Conservation (phyloP, 2,797 vertebrate genomes). For the Chrysocyon brachyurus region DNA sequence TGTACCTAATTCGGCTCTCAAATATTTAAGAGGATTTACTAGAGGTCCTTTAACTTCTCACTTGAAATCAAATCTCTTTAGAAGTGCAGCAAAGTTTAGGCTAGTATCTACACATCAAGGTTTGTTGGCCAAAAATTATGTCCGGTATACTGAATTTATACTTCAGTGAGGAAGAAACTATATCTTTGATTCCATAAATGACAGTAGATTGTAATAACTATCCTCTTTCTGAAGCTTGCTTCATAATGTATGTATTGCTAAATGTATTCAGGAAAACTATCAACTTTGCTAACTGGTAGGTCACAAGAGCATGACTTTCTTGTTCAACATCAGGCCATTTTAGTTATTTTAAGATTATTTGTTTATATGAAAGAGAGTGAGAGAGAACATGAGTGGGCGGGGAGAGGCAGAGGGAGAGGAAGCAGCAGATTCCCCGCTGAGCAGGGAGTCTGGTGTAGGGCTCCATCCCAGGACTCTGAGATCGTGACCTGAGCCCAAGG, state of each 20-base stretch:
- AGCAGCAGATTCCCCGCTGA: too few relatives aligned
- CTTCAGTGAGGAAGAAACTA: neutral
- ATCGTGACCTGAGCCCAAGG: too few relatives aligned
- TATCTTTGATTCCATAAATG: neutral
- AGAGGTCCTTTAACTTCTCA: neutral
- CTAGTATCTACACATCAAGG: neutral
- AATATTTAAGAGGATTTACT: constrained; percentile 53
- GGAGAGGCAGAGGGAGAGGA: too few relatives aligned
- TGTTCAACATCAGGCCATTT: neutral
- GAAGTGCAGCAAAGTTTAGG: constrained; percentile 67
- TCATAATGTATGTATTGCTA: neutral
- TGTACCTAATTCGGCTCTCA: constrained; percentile 20
- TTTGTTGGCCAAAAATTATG: constrained; percentile 9
- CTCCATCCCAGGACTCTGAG: too few relatives aligned
- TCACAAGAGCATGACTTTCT: neutral
- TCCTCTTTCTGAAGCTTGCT: constrained; percentile 36
- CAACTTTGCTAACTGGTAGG: neutral
- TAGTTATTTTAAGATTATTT: neutral
- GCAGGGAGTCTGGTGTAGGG: too few relatives aligned
- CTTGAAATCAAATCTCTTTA: constrained; percentile 71
- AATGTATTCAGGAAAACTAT: constrained; percentile 17
- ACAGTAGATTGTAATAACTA: neutral
- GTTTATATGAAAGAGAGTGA: too few relatives aligned
- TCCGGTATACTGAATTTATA: neutral
- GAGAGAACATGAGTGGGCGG: too few relatives aligned